Conservation (phyloP, 2,888 invertebrate species). For the Pandemis cinnamomeana region DNA sequence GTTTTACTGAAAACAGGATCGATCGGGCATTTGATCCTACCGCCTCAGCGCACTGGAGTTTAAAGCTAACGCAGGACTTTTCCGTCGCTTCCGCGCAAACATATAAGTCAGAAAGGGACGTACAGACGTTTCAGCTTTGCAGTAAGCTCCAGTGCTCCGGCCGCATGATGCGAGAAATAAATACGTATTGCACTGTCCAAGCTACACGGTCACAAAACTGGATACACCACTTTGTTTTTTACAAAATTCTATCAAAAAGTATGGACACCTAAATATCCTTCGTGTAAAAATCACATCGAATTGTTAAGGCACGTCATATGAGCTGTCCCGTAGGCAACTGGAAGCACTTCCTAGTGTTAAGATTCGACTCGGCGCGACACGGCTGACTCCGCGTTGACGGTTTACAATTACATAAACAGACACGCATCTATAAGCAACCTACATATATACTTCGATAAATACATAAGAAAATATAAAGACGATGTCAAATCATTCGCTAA, state of each 20-base stretch:
- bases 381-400: slow-evolving; percentile 70
- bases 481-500: slow-evolving; percentile 73
- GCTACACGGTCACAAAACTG: slow-evolving; percentile 53
- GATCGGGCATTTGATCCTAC: not conserved
- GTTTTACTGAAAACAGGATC: slow-evolving; percentile 38
- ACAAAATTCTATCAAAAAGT: slow-evolving; percentile 37
- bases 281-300: slow-evolving; percentile 40
- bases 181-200: slow-evolving; percentile 76
- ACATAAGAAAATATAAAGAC: slow-evolving; percentile 83
- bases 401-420: slow-evolving; percentile 76
- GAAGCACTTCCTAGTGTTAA: slow-evolving; percentile 52
- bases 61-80: not conserved
- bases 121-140: not conserved
- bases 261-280: slow-evolving; percentile 38
- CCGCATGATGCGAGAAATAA: slow-evolving; percentile 57
- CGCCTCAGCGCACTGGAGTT: not conserved
- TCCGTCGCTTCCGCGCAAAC: not conserved
- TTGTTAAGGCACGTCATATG: slow-evolving; percentile 72
- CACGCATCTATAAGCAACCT: slow-evolving; percentile 78
- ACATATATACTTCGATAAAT: slow-evolving; percentile 72
- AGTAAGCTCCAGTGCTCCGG: slow-evolving; percentile 14
- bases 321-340: slow-evolving; percentile 61
- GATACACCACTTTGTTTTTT: slow-evolving; percentile 46
- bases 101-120: slow-evolving; percentile 1
- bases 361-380: slow-evolving; percentile 44